Evolutionary conservation across 2,797 vertebrate species (phyloP).

Genomic region (Leuciscus waleckii): DNA sequence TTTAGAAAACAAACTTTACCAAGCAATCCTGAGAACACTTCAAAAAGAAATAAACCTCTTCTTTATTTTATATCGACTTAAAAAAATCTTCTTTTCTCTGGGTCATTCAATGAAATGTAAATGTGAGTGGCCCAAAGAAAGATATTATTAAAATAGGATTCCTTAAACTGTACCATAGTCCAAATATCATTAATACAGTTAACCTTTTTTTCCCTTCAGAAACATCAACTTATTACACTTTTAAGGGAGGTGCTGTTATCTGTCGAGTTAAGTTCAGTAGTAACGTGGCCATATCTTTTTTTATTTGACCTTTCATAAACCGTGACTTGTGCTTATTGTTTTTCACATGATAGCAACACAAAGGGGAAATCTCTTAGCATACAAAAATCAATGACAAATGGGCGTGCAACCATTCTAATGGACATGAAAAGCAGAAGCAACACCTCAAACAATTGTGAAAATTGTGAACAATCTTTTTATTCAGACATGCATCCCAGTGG

Average conservation of each 20-base stretch:
- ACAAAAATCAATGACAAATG: neutral
- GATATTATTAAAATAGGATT: neutral
- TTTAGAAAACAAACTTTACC: neutral
- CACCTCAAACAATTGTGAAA: neutral
- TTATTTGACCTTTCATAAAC: neutral
- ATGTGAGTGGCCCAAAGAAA: neutral
- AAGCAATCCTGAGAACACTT: neutral
- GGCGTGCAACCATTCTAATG: no score
- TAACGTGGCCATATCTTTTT: neutral
- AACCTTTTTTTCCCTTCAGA: neutral
- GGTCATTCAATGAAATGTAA: neutral
- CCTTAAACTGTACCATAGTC: neutral
- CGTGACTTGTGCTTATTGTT: neutral
- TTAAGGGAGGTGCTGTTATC: neutral
- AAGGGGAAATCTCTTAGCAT: neutral
- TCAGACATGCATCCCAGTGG: neutral
- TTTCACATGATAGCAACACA: neutral
- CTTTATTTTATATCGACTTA: neutral
- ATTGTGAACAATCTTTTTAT: constrained; percentile 9
- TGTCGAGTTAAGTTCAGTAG: neutral
- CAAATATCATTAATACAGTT: neutral
- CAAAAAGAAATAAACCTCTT: neutral
- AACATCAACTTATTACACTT: neutral
- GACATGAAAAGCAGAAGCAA: neutral
- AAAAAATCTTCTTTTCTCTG: neutral